Conservation (phyloP, 2,113 vertebrate genomes). For the Pelodiscus sinensis region DNA sequence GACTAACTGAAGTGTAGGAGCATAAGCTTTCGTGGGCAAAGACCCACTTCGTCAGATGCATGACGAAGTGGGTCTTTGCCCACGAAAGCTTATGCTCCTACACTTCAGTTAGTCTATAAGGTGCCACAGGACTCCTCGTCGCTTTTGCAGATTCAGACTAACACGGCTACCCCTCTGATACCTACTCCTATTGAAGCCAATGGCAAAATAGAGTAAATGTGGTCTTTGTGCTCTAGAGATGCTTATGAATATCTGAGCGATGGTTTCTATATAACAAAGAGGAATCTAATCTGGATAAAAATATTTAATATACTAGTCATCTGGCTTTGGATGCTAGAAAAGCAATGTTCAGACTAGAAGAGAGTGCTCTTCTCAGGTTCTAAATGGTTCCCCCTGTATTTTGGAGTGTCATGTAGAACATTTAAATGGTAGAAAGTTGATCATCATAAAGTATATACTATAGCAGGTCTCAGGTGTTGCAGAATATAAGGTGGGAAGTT, state of each 20-base stretch:
- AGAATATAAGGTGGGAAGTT: neutral
- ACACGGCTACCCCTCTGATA: too few species aligned
- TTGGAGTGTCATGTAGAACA: fast-evolving
- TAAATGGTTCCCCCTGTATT: neutral
- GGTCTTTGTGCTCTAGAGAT: neutral
- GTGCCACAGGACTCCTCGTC: too few species aligned
- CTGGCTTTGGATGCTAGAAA: neutral
- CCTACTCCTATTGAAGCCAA: neutral
- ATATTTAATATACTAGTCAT: neutral
- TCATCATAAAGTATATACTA: fast-evolving
- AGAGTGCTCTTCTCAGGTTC: fast-evolving
- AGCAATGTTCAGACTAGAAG: neutral
- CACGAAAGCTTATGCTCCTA: too few species aligned
- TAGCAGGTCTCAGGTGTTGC: neutral
- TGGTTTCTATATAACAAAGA: neutral
- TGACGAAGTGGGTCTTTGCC: too few species aligned
- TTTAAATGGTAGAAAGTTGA: neutral
- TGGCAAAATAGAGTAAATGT: neutral
- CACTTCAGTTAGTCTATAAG: too few species aligned
- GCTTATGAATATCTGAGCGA: neutral
- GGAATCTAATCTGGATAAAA: neutral
- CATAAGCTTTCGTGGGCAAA: too few species aligned
- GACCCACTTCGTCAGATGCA: too few species aligned
- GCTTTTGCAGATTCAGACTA: too few species aligned
- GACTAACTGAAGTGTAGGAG: too few species aligned